phyloP scores from a whole-genome alignment of 2,888 invertebrate genomes.

The Lithophane semibrunnea region DNA sequence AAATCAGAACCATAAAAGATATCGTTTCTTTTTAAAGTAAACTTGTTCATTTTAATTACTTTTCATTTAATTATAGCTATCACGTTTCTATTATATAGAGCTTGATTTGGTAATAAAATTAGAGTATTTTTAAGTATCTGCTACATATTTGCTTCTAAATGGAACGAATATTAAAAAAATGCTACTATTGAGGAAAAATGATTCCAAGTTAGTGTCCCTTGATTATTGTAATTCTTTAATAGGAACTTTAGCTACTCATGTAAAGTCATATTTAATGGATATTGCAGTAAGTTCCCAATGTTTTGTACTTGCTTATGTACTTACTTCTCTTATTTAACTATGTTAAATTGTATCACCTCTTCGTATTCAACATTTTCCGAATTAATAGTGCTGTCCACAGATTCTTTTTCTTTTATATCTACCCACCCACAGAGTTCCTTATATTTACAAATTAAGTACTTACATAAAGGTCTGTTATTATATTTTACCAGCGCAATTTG shows the following conservation, averaged over 20 bases:
- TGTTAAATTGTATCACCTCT: not conserved
- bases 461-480: conserved; percentile 9
- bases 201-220: not conserved
- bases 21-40: conserved; percentile 22
- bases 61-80: conserved; percentile 46
- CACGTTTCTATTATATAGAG: conserved; percentile 25
- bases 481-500: conserved; percentile 20
- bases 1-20: conserved; percentile 53
- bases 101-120: conserved; percentile 38
- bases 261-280: not conserved
- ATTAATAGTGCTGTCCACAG: too few species aligned
- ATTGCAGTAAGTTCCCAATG: not conserved
- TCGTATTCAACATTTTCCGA: not conserved
- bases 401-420: not conserved
- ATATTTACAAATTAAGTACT: conserved; percentile 12
- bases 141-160: not conserved
- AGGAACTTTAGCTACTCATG: too few species aligned
- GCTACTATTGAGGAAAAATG: not conserved
- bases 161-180: not conserved
- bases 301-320: not conserved
- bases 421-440: conserved; percentile 6
- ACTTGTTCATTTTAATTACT: conserved; percentile 50
- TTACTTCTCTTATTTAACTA: not conserved
- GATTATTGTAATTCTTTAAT: not conserved
- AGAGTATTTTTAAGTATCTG: conserved; percentile 11